Conservation (phyloP, 2,888 invertebrate species). For the Salpingus planirostris region DNA sequence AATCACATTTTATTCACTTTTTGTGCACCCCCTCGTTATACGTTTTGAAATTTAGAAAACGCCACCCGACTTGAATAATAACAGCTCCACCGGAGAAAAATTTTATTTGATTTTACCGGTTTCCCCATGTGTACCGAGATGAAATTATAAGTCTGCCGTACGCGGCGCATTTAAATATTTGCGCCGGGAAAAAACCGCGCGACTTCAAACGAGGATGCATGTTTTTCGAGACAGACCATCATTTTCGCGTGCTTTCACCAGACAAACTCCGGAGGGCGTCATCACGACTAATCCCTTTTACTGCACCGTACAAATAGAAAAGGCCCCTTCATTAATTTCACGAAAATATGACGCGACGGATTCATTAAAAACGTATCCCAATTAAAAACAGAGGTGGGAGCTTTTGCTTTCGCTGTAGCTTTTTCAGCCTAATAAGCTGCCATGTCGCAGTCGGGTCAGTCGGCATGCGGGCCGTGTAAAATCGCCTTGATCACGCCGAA, state of each 20-base stretch:
- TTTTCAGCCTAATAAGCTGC: too few relatives aligned
- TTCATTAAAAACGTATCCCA: too few relatives aligned
- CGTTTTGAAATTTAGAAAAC: constrained; percentile 9
- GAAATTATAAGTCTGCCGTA: constrained; percentile 14
- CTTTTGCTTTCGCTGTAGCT: too few relatives aligned
- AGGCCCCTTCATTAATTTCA: too few relatives aligned
- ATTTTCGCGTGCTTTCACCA: too few relatives aligned
- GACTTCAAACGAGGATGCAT: constrained; percentile 12
- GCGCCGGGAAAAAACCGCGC: constrained; percentile 10
- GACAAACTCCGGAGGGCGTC: too few relatives aligned
- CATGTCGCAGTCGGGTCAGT: too few relatives aligned
- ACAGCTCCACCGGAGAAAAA: constrained; percentile 7
- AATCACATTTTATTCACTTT: constrained; percentile 8
- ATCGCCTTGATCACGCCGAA: constrained; percentile 7
- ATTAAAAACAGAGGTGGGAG: too few relatives aligned
- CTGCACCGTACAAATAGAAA: too few relatives aligned
- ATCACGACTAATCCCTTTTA: too few relatives aligned
- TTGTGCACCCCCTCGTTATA: constrained; percentile 8
- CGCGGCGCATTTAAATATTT: constrained; percentile 13
- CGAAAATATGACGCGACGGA: too few relatives aligned
- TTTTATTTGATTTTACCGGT: constrained; percentile 13
- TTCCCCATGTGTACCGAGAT: constrained; percentile 13
- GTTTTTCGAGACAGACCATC: too few relatives aligned
- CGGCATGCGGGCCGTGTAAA: constrained; percentile 3
- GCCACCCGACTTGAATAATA: constrained; percentile 12